Base-by-base conservation (phyloP, 2,113 vertebrate species). In the Nycticryphes semicollaris region DNA sequence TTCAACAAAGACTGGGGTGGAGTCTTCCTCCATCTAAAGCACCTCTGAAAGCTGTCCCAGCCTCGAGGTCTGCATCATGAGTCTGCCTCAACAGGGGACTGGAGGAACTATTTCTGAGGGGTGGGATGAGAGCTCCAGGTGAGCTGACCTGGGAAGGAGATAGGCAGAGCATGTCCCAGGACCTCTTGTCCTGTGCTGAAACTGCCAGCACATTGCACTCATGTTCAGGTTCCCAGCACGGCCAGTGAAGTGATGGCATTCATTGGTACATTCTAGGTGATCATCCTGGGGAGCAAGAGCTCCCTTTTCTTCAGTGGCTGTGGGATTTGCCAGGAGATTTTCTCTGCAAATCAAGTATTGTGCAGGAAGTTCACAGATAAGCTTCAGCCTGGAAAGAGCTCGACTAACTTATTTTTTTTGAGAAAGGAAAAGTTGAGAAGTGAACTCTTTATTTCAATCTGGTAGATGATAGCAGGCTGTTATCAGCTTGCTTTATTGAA, bases 191-290 rank as follows among this genome's bases (percentile, higher is more conserved):
- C 82, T 37, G 31, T 24, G 10, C 28, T 18, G 59, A 18, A 33
- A 5, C 47, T 25, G 60, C 23, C 39, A 47, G 43, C 28, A 18
- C 28, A 7, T 6, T 1, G 22, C 30, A 68, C 48, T 59, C 31
- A 24, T 6, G 1, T 1, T 8, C 57, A 16, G 33, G 28, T 30
- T 30, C 20, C 72, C 11, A 31, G 20, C 7, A 10, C 0, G 2
- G 10, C 62, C 73, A 45, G 25, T 1, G 35, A 25, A n/a, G 18
- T 0, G 1, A 19, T 4, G 7, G 19, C 0, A 0, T 11, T 72
- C 2, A 1, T 39, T 16, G 24, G 7, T 22, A 28, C 10, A 1
- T 39, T 57, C 48, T 25, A 19, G 37, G 37, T 8, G 53, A 33
- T n/a, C 6, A 30, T 54, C 30, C 53, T 30, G 30, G 53, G 53